A percentile compares a stretch with the other conserved stretches of the same genome.
These are phyloP conservation scores for Gobio occitaniae DNA, from an alignment of 2,797 vertebrate species.

Conservation along the genomic window DNA sequence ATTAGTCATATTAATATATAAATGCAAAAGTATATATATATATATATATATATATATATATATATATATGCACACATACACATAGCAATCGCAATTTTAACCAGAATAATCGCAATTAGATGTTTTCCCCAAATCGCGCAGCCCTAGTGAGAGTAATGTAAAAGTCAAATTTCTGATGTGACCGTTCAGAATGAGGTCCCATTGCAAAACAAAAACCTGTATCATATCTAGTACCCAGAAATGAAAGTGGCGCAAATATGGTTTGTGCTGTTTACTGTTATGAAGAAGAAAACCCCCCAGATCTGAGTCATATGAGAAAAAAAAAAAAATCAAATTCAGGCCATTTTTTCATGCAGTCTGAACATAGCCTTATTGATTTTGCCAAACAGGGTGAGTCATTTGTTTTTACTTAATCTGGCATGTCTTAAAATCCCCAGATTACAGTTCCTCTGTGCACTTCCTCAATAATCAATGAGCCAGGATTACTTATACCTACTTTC, in stretches of 20 bases:
- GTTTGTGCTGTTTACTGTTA: not conserved
- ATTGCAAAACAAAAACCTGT: too few relatives aligned
- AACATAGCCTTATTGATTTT: conserved; percentile 26
- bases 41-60: too few relatives aligned
- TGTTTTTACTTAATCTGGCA: conserved; percentile 34
- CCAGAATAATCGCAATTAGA: too few relatives aligned
- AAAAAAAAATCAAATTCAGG: not conserved
- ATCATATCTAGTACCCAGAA: too few relatives aligned
- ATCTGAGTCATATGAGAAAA: not conserved
- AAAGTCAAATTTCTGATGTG: not conserved
- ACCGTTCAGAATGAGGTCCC: not conserved
- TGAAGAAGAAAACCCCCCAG: not conserved
- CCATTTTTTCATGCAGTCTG: not conserved
- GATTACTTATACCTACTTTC: conserved; percentile 33
- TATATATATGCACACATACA: too few relatives aligned
- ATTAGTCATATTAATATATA: too few relatives aligned
- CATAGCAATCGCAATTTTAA: too few relatives aligned
- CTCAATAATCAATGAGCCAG: conserved; percentile 11
- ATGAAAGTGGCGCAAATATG: not conserved
- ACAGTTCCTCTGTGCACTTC: not conserved
- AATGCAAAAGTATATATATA: too few relatives aligned
- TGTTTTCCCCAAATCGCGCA: too few relatives aligned
- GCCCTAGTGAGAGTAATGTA: too few relatives aligned
- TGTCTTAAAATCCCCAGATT: conserved; percentile 15
- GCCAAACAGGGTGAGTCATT: conserved; percentile 11